Percentiles rank a stretch among this genome's conserved stretches.
Conservation (phyloP, 2,888 invertebrate genomes). For the Kuschelorhynchus macadamiae region DNA sequence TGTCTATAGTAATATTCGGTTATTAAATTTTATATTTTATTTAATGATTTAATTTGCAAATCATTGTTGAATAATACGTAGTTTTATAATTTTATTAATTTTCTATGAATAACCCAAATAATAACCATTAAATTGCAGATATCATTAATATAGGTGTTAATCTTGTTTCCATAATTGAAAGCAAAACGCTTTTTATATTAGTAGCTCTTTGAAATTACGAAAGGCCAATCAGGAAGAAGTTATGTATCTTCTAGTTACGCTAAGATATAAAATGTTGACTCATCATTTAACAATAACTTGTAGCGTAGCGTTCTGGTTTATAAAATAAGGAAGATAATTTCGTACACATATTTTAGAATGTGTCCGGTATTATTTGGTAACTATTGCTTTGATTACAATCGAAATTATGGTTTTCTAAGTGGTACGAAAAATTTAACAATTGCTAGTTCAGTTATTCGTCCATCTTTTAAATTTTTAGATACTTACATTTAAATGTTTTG, state of each 20-base stretch:
- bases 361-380: background rate
- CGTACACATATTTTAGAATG: background rate
- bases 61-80: too few species aligned
- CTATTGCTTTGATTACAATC: background rate
- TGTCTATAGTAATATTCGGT: too few species aligned
- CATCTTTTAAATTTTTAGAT: too few species aligned
- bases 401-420: background rate
- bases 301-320: background rate
- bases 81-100: too few species aligned
- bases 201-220: background rate
- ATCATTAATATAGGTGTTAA: too few species aligned
- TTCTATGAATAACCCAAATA: too few species aligned
- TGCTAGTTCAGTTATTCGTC: too few species aligned
- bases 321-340: background rate
- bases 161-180: background rate
- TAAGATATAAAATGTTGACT: background rate
- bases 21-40: too few species aligned
- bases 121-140: too few species aligned
- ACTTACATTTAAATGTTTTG: too few species aligned
- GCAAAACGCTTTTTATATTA: slow-evolving; percentile 8
- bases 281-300: slow-evolving; percentile 2
- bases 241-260: background rate
- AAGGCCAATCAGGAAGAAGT: slow-evolving; percentile 11
- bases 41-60: too few species aligned
- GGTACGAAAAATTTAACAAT: too few species aligned